A percentile compares a stretch with the other conserved stretches of the same genome.
Conservation (phyloP, 1,140 invertebrate species). For the Pteromalus puparum region DNA sequence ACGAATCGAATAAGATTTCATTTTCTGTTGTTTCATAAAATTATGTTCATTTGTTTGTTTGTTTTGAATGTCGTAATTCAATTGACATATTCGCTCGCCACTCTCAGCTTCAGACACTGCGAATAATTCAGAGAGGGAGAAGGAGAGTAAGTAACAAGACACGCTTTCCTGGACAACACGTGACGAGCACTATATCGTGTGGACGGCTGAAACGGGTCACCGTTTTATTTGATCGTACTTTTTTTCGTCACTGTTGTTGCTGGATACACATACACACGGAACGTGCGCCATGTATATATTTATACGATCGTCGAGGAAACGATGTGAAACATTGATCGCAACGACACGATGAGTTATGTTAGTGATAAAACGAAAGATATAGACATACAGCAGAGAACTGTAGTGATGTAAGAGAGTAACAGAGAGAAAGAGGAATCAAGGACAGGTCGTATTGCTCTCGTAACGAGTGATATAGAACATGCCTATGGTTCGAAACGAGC, state of each 20-base stretch:
- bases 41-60: background rate
- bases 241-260: background rate
- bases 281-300: conserved; percentile 33
- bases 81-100: background rate
- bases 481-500: too few relatives aligned
- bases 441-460: background rate
- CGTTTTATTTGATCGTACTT: background rate
- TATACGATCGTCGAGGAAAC: conserved; percentile 18
- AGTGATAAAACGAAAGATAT: conserved; percentile 18
- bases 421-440: background rate
- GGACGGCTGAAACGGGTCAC: background rate
- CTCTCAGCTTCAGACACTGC: background rate
- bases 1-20: background rate
- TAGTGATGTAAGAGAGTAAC: background rate
- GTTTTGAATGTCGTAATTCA: background rate
- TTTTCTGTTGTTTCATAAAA: background rate
- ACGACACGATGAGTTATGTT: conserved; percentile 37
- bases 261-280: conserved; percentile 12
- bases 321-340: conserved; percentile 37
- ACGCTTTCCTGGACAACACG: background rate
- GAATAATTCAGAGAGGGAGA: too few relatives aligned
- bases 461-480: too few relatives aligned
- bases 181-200: background rate
- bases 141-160: background rate
- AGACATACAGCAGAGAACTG: background rate